Evolutionary conservation across 2,113 vertebrate species (phyloP).

Genomic region (Stictonetta naevosa): DNA sequence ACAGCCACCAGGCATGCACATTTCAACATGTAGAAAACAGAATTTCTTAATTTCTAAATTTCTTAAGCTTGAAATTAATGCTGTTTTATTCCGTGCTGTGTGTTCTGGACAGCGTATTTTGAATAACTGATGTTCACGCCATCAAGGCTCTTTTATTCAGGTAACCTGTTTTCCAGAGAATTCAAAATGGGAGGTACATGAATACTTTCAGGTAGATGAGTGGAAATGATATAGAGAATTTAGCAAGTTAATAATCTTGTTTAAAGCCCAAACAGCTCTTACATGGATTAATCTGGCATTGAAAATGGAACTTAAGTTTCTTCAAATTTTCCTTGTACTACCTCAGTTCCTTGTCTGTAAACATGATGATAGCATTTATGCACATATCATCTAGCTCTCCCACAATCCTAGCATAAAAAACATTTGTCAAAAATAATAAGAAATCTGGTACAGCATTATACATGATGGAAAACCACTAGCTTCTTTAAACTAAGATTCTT

Average conservation of each 20-base stretch:
- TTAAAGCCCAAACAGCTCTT: neutral
- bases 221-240: neutral
- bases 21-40: neutral
- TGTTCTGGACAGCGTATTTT: neutral
- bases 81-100: neutral
- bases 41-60: neutral
- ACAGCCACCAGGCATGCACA: neutral
- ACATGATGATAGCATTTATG: neutral
- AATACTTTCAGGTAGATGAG: neutral
- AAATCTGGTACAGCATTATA: neutral
- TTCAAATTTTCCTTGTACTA: neutral
- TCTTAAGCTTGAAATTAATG: neutral
- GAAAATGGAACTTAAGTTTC: neutral
- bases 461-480: too few relatives aligned
- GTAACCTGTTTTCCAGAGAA: neutral
- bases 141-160: neutral
- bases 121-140: neutral
- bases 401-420: neutral
- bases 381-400: too few relatives aligned
- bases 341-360: neutral
- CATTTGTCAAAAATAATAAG: neutral
- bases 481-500: neutral
- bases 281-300: neutral
- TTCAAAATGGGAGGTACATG: neutral
- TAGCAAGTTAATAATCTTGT: neutral